Percentiles rank a stretch among this genome's conserved stretches.
These are phyloP conservation scores for Microctonus hyperodae DNA, from an alignment of 2,888 invertebrate species.

Conservation along the genomic window DNA sequence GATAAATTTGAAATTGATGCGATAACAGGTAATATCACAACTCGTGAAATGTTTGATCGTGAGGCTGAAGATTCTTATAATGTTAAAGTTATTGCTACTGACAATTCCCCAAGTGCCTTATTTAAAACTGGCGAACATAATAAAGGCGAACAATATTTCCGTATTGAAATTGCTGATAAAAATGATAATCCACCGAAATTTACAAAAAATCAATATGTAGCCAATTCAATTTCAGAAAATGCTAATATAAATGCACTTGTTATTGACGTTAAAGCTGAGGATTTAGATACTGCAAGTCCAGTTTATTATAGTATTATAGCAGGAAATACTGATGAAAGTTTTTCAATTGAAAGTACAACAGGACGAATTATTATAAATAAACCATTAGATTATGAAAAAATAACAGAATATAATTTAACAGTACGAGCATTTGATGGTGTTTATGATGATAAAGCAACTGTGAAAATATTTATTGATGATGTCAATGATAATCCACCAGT, in stretches of 20 bases:
- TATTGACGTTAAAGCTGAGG: slow-evolving; percentile 86
- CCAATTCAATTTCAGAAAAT: slow-evolving; percentile 81
- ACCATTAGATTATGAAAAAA: slow-evolving; percentile 82
- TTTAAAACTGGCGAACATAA: slow-evolving; percentile 74
- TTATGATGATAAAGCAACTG: slow-evolving; percentile 82
- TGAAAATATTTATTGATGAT: slow-evolving; percentile 85
- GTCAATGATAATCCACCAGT: slow-evolving; percentile 93
- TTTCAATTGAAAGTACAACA: slow-evolving; percentile 83
- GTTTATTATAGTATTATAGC: slow-evolving; percentile 87
- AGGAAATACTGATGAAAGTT: slow-evolving; percentile 87
- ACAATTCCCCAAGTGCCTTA: slow-evolving; percentile 86
- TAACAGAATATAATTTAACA: slow-evolving; percentile 83
- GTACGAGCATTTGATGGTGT: slow-evolving; percentile 86
- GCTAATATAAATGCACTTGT: slow-evolving; percentile 84
- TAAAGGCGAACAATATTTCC: slow-evolving; percentile 79
- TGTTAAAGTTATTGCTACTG: slow-evolving; percentile 88
- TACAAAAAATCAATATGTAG: slow-evolving; percentile 76
- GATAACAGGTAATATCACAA: slow-evolving; percentile 88
- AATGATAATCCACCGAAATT: slow-evolving; percentile 96
- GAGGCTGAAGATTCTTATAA: slow-evolving; percentile 86
- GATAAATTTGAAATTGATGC: slow-evolving; percentile 85
- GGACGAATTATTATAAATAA: slow-evolving; percentile 85
- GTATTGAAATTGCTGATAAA: slow-evolving; percentile 92
- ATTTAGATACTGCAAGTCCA: slow-evolving; percentile 86
- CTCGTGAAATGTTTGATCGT: slow-evolving; percentile 82